These are phyloP conservation scores for Marisa cornuarietis DNA, from an alignment of 1,140 invertebrate species.

Conservation along the genomic window DNA sequence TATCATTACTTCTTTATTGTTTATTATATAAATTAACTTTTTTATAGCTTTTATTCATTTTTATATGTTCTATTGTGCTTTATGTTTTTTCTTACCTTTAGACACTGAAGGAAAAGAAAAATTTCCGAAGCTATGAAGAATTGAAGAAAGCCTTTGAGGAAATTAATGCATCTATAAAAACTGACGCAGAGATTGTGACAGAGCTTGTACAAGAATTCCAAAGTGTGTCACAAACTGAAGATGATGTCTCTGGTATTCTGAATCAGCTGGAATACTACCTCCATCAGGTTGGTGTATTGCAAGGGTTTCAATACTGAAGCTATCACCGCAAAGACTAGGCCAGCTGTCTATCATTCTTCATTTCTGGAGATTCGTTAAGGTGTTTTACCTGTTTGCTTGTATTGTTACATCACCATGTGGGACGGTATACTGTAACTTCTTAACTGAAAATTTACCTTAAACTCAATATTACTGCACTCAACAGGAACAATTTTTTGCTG, in stretches of 20 bases:
- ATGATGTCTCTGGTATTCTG: constrained; percentile 70
- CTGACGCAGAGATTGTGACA: constrained; percentile 75
- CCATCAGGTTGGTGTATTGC: constrained; percentile 70
- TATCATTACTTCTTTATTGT: no score
- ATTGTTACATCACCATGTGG: no score
- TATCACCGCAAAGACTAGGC: no score
- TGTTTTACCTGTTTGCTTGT: no score
- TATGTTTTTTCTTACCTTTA: background rate
- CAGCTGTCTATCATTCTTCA: no score
- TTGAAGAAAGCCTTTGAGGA: constrained; percentile 74
- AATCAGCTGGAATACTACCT: constrained; percentile 78
- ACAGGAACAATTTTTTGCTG: background rate
- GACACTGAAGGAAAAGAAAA: constrained; percentile 50
- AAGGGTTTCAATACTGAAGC: no score
- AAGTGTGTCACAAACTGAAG: constrained; percentile 43
- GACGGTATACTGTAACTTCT: no score
- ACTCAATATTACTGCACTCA: background rate
- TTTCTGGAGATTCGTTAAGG: no score
- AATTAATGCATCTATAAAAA: constrained; percentile 74
- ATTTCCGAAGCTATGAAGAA: constrained; percentile 74
- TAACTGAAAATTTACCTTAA: background rate
- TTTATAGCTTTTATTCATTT: no score
- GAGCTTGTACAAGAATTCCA: constrained; percentile 72
- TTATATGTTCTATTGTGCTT: no score
- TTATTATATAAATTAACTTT: no score